A percentile compares a stretch with the other conserved stretches of the same genome.
phyloP scores from a whole-genome alignment of 35 echinoderm and acorn worm species.

The Apostichopus japonicus region DNA sequence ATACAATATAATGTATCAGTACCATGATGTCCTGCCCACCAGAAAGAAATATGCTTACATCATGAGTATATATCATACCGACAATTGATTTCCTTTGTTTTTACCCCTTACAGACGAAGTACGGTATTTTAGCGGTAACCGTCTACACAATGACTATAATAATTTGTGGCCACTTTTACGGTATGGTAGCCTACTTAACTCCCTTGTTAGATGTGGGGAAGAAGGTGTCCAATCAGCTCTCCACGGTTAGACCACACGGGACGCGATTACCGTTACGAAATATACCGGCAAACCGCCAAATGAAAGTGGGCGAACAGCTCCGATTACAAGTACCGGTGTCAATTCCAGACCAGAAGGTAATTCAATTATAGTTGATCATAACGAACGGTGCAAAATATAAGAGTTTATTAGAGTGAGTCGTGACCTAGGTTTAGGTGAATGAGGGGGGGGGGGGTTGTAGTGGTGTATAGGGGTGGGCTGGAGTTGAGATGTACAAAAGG shows the following conservation, averaged over 20 bases:
- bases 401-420: neutral
- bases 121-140: neutral
- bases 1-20: too few species aligned
- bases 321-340: slow-evolving; percentile 12
- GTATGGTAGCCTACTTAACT: neutral
- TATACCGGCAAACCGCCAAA: neutral
- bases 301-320: slow-evolving; percentile 19
- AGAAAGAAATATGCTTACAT: too few species aligned
- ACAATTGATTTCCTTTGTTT: neutral
- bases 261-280: neutral
- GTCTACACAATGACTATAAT: neutral
- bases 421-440: too few species aligned
- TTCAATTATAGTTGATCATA: neutral
- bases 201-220: neutral
- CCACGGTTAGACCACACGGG: neutral
- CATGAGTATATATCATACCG: too few species aligned
- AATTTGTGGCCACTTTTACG: neutral
- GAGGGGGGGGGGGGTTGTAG: too few species aligned
- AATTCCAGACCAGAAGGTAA: slow-evolving; percentile 12
- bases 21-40: too few species aligned
- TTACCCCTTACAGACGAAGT: neutral
- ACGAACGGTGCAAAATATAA: neutral
- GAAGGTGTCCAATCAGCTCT: neutral
- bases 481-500: too few species aligned
- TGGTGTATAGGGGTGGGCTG: too few species aligned